These are phyloP conservation scores for Cryptomyrus ogoouensis DNA, from an alignment of 2,113 vertebrate species.

Conservation along the genomic window DNA sequence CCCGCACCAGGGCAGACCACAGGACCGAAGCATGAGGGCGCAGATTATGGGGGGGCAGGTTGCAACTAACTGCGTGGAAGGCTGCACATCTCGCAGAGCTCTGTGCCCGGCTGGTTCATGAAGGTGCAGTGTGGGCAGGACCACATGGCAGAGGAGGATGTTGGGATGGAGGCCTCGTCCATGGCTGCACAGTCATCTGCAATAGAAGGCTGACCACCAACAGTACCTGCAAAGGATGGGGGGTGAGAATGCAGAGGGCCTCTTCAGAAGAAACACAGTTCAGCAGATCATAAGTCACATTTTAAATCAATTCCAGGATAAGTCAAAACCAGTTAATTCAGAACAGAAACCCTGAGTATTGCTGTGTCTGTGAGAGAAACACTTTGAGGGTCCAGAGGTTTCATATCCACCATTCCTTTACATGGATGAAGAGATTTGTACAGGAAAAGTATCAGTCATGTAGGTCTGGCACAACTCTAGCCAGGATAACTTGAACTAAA, in stretches of 20 bases:
- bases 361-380: not conserved
- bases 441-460: not conserved
- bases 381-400: not conserved
- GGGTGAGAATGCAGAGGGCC: not conserved
- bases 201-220: slow-evolving; percentile 77
- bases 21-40: not conserved
- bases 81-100: slow-evolving; percentile 98
- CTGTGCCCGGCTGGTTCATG: slow-evolving; percentile 94
- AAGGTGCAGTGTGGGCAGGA: slow-evolving; percentile 97
- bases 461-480: not conserved
- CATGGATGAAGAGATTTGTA: not conserved
- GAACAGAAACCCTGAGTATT: not conserved
- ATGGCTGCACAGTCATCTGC: slow-evolving; percentile 77
- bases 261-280: not conserved
- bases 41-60: not conserved
- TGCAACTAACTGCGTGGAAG: slow-evolving; percentile 76
- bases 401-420: not conserved
- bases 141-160: slow-evolving; percentile 78
- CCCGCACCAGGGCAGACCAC: not conserved
- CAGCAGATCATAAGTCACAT: not conserved
- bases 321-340: not conserved
- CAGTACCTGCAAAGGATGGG: slow-evolving; percentile 68
- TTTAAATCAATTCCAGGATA: not conserved
- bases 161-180: slow-evolving; percentile 60
- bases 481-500: not conserved